Base-by-base conservation (phyloP, 2,888 invertebrate species). In the Gisinianus flammeolus region DNA sequence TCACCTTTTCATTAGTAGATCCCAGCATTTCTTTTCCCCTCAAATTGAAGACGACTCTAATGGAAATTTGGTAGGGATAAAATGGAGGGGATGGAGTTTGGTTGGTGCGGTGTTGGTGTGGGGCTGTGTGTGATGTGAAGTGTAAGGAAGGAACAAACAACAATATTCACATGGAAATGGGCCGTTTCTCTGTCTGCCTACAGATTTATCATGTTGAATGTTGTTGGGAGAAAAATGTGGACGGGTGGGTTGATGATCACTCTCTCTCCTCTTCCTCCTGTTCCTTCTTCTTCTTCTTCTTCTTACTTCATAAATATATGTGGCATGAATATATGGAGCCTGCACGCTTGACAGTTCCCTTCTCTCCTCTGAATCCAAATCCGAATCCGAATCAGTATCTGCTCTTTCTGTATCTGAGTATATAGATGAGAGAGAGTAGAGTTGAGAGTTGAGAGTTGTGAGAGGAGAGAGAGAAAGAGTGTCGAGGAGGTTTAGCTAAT, bases 401-500 rank as follows among this genome's bases (percentile, higher is more conserved):
- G 52, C 44, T 44, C 44, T 44, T 44, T 1, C 44, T 44, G 12
- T 24, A 58, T 58, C 26, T 22, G 58, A 56, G 58, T 62, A 24
- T 22, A 62, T 26, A 62, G 62, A 8, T 35, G 22, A 22, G 24
- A 62, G 62, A 28, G 58, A n/a, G 28, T 26, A 64, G 28, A 26
- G 64, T 64, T 19, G 64, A 24, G 28, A 64, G 1, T 22, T 24
- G 4, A 19, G 22, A 66, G 24, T 22, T 28, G 67, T n/a, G 26
- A n/a, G 33, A 28, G 33, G n/a, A 12, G 33, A 31, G 22, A 44
- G 33, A 12, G 31, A 73, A 73, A 24, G 2, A 58, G 19, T 30
- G 5, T 12, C n/a, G 31, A 19, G 19, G 62, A 31, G 71, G 79
- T 77, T 77, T 79, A 74, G 77, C 77, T 74, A 75, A 79, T 77